phyloP scores from a whole-genome alignment of 2,113 vertebrate genomes.

The Manacus vitellinus region DNA sequence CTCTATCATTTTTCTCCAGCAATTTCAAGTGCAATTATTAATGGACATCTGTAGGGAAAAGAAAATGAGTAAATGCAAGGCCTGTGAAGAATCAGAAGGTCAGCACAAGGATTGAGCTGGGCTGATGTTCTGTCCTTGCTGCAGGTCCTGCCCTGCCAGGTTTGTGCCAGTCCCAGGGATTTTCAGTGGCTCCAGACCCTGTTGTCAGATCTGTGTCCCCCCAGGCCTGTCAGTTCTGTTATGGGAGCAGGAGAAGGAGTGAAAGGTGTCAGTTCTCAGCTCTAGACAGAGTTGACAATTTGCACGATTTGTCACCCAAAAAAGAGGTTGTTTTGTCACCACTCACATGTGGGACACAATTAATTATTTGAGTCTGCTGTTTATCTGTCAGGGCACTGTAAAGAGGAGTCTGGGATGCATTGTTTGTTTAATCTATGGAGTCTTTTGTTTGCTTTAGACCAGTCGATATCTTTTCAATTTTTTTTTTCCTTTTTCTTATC shows the following conservation, averaged over 20 bases:
- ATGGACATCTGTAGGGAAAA: not conserved
- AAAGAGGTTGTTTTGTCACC: not conserved
- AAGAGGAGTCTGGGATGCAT: not conserved
- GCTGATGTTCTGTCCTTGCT: not conserved
- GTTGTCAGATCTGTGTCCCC: not conserved
- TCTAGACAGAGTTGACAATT: not conserved
- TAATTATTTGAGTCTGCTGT: slow-evolving; percentile 19
- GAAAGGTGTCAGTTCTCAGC: not conserved
- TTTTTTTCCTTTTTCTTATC: not conserved
- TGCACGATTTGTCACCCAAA: not conserved
- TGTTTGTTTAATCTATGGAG: not conserved
- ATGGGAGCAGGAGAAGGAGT: not conserved
- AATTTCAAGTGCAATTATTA: slow-evolving; percentile 12
- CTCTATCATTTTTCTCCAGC: not conserved
- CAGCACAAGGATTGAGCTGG: not conserved
- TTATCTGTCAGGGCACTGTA: not conserved
- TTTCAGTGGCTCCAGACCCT: not conserved
- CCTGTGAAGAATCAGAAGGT: not conserved
- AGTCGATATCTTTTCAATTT: not conserved
- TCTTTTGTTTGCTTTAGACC: slow-evolving; percentile 27
- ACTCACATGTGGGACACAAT: not conserved
- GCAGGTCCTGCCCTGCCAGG: not conserved
- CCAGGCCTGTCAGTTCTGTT: not conserved
- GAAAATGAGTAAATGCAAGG: not conserved
- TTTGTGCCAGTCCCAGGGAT: not conserved